A percentile compares a stretch with the other conserved stretches of the same genome.
These are phyloP conservation scores for Peromyscus leucopus DNA, from an alignment of 2,113 vertebrate species.

Conservation along the genomic window DNA sequence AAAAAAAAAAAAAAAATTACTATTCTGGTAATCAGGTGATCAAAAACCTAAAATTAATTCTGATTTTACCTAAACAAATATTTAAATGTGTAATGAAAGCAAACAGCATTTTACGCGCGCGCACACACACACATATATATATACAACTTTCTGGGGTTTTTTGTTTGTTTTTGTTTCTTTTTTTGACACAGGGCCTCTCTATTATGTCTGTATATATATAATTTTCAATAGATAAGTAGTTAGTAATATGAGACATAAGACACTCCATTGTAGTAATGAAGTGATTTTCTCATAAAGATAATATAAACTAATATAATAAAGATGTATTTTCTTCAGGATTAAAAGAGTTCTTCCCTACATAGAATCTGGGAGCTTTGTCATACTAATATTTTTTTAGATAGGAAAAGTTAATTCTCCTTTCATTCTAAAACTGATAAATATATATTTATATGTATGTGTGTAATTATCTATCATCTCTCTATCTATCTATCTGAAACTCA, in stretches of 20 bases:
- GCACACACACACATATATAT: not conserved
- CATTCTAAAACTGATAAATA: not conserved
- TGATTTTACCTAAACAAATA: conserved; percentile 43
- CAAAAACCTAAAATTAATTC: conserved; percentile 22
- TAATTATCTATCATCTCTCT: too few relatives aligned
- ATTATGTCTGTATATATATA: not conserved
- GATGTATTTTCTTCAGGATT: conserved; percentile 6
- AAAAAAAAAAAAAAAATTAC: too few relatives aligned
- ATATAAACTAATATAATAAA: not conserved
- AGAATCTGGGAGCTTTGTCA: conserved; percentile 34
- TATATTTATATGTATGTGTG: too few relatives aligned
- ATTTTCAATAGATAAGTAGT: not conserved
- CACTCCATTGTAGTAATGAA: not conserved
- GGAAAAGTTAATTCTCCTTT: not conserved
- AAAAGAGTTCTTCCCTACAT: not conserved
- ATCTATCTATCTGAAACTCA: too few relatives aligned
- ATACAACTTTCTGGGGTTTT: not conserved
- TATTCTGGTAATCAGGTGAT: not conserved
- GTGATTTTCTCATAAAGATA: not conserved
- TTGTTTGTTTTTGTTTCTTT: not conserved
- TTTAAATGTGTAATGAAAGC: conserved; percentile 39
- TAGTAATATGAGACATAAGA: conserved; percentile 36
- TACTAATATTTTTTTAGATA: not conserved
- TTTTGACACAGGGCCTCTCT: not conserved
- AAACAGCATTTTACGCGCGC: conserved; percentile 52